Conservation (phyloP, 64 coral and sea anemone species). For the Stylophora pistillata region DNA sequence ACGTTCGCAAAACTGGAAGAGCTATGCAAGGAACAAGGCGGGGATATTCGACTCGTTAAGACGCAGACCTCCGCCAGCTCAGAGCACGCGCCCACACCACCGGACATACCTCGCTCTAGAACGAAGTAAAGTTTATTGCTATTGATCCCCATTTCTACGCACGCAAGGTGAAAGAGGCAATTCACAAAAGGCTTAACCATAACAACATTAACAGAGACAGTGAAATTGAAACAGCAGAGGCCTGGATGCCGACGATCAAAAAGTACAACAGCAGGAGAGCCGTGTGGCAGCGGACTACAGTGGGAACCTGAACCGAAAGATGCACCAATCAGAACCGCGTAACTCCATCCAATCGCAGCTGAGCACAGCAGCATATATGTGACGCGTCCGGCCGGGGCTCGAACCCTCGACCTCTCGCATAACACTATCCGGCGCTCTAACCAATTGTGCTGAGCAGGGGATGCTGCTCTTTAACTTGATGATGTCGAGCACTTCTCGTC, state of each 20-base stretch:
- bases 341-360: too few species aligned
- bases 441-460: too few species aligned
- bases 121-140: background rate
- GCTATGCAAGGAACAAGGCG: background rate
- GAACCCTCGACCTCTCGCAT: too few species aligned
- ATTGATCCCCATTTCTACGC: background rate
- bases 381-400: too few species aligned
- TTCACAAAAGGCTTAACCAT: background rate
- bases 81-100: background rate
- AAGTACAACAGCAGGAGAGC: background rate
- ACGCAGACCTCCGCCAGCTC: background rate
- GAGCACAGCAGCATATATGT: too few species aligned
- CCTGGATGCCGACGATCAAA: background rate
- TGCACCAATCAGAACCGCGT: too few species aligned
- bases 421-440: too few species aligned
- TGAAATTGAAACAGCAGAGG: background rate
- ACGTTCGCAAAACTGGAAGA: background rate
- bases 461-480: too few species aligned
- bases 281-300: background rate
- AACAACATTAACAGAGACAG: background rate
- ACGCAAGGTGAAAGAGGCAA: background rate
- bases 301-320: too few species aligned
- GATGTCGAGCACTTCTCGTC: too few species aligned
- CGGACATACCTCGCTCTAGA: background rate
- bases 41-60: background rate